Evolutionary conservation across 2,113 vertebrate genomes (phyloP), one percentile per base, ranked within the genome.

Genomic region (Phrynosoma blainvillii): DNA sequence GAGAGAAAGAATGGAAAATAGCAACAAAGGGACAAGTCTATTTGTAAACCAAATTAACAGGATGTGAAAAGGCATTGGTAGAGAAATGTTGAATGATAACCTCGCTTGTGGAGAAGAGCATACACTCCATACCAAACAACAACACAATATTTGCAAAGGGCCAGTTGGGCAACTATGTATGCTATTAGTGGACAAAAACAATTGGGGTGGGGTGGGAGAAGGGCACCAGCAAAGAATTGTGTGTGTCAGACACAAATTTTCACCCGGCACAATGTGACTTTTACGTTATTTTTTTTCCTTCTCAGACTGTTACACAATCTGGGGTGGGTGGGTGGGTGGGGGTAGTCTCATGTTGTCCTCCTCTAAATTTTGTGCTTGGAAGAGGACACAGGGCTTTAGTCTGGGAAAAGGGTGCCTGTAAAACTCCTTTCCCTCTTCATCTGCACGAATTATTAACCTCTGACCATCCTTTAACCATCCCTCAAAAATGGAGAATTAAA

Each of bases 261-360:
- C 87, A 88, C 81, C 81, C 81, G 74, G 87, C 87, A 88, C 87
- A 84, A 88, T 84, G 87, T 88, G 81, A 88, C 79, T 80, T 56
- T 79, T n/a, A 32, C 54, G 82, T 82, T 52, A 12, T 52, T 75
- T 36, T 32, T 62, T 82, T 82, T 78, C 18, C 68, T 86, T 79
- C 59, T 30, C 87, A 88, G 87, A 88, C 81, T 88, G 87, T 88
- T 88, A 88, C 80, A 84, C 74, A 88, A 77, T 54, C 30, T 59
- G 79, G 87, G 16, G 16, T 36, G 56, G 20, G 23, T 11, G 13
- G 71, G 32, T 2, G 27, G 47, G 65, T 11, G 78, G 79, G 62
- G 56, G 20, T 16, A n/a, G 16, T 13, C n/a, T 18, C 21, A 25
- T 75, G 62, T 7, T 12, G 14, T 36, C 62, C 73, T 77, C n/a